Conservation (phyloP, 2,888 invertebrate species). For the Scaptomyza cyrtandrae region DNA sequence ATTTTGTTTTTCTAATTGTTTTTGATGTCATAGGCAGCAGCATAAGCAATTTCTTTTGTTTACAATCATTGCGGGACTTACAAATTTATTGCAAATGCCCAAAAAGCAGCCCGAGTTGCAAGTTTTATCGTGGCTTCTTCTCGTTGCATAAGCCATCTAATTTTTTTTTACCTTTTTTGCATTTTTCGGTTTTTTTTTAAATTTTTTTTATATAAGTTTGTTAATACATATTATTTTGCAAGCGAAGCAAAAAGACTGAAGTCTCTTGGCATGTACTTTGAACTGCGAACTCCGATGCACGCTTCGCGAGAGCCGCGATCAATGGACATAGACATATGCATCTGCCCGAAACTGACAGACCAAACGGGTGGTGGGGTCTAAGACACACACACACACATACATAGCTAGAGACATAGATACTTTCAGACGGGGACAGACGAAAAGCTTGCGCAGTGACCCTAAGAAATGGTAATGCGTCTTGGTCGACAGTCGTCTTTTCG, state of each 20-base stretch:
- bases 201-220: constrained; percentile 81
- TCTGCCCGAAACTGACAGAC: constrained; percentile 68
- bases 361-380: constrained; percentile 1
- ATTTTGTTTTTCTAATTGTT: constrained; percentile 62
- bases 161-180: constrained; percentile 46
- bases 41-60: constrained; percentile 43
- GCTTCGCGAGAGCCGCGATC: constrained; percentile 59
- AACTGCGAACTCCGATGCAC: constrained; percentile 77
- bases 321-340: constrained; percentile 74
- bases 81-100: constrained; percentile 76
- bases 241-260: constrained; percentile 26
- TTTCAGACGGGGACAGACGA: constrained; percentile 9
- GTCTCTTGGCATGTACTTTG: constrained; percentile 66
- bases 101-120: constrained; percentile 6
- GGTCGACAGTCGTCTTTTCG: constrained; percentile 26
- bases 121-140: constrained; percentile 69
- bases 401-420: constrained; percentile 2
- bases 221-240: constrained; percentile 83
- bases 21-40: constrained; percentile 38
- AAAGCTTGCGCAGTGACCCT: constrained; percentile 76
- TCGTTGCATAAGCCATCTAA: constrained; percentile 78
- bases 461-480: constrained; percentile 79
- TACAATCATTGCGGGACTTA: constrained; percentile 39
- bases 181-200: constrained; percentile 11
- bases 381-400: constrained; percentile 11